Evolutionary conservation across 2,113 vertebrate genomes (phyloP), one percentile per base, ranked within the genome.

Genomic region (Hemicordylus capensis): DNA sequence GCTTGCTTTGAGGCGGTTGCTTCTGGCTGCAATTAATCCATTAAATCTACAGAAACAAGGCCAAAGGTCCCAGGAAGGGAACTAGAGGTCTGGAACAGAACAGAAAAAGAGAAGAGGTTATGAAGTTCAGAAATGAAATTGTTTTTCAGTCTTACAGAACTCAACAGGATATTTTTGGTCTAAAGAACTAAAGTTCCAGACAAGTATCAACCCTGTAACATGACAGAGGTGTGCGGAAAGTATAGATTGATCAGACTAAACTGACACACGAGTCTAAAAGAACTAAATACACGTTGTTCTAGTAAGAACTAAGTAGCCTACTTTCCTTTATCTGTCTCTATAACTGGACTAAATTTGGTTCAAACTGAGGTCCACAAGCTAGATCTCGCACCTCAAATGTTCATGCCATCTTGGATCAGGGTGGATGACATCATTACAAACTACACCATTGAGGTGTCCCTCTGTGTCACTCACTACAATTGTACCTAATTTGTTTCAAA

Each of bases 31-130:
- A 44, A 46, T 61, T 79, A 80, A 72, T 56, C 61, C 74, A 78
- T 64, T 44, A 79, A 84, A 51, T 67, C 81, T 66, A 3, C 83
- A 84, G 46, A 66, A 84, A 67, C 24, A 64, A 75, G 64, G 26
- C 10, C n/a, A 82, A 46, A 82, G 31, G 9, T 80, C 31, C 26
- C 70, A 48, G 20, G 48, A n/a, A 81, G n/a, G 48, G 20, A 59
- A 48, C 51, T 17, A 31, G 4, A 59, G 24, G 5, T 14, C 7
- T 81, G 51, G 51, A 54, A 17, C 12, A 10, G 17, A 54, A 51
- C n/a, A 76, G 28, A 37, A 31, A n/a, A 56, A 70, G 48, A 17
- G 17, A 51, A 83, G 46, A 14, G 12, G 11, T 75, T 44, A 24
- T 42, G 48, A 12, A 75, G 46, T 76, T 77, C 63, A 69, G n/a